Conservation (phyloP, 2,797 vertebrate genomes). For the Microhierax caerulescens region DNA sequence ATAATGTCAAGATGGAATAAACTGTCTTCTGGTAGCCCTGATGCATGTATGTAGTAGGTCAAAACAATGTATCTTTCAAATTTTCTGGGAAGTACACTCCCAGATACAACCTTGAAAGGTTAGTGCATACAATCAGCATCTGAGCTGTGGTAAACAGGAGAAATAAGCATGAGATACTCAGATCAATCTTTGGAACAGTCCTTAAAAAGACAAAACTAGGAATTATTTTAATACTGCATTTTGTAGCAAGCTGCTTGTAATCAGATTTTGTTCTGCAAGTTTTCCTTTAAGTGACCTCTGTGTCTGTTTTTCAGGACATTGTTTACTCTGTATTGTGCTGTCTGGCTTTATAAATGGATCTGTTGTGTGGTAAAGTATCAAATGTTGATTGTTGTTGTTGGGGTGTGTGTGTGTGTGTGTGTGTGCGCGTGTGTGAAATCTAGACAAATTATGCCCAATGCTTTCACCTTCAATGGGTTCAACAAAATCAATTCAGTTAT, state of each 20-base stretch:
- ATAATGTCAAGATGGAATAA: neutral
- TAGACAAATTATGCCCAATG: constrained; percentile 39
- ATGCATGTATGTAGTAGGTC: neutral
- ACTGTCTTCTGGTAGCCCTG: neutral
- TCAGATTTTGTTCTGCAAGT: neutral
- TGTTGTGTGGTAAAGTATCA: neutral
- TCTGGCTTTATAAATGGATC: constrained; percentile 22
- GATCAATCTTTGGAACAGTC: neutral
- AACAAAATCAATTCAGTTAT: constrained; percentile 42
- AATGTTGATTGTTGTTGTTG: neutral
- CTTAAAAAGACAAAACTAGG: neutral
- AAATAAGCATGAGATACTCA: neutral
- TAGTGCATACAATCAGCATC: neutral
- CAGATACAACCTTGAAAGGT: neutral
- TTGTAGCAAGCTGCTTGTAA: neutral
- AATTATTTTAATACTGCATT: neutral
- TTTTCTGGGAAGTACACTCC: neutral
- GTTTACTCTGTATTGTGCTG: neutral
- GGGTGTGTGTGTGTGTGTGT: neutral
- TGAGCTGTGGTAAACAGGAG: neutral
- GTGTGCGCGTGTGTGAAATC: constrained; percentile 2
- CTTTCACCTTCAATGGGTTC: constrained; percentile 40
- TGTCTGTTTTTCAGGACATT: neutral
- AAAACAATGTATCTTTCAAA: neutral
- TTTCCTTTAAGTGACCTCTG: constrained; percentile 25